phyloP scores from a whole-genome alignment of 1,140 invertebrate species.

The Drosophila oshimai region DNA sequence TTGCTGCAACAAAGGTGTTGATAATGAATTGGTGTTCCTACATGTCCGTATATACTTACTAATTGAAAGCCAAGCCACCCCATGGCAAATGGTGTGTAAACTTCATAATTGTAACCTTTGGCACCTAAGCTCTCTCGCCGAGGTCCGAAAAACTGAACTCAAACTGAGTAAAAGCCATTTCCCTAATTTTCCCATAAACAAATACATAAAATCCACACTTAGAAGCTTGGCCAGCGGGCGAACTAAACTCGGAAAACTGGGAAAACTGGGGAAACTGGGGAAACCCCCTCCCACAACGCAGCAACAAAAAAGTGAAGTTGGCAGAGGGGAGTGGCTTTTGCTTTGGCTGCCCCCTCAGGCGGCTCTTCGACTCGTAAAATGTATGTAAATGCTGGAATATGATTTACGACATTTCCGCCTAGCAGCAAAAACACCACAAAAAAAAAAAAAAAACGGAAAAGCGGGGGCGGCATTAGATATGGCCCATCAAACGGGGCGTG shows the following conservation, averaged over 20 bases:
- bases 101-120: constrained; percentile 81
- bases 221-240: constrained; percentile 43
- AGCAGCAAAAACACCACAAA: constrained; percentile 3
- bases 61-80: constrained; percentile 49
- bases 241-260: constrained; percentile 23
- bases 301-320: constrained; percentile 1
- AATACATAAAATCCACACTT: constrained; percentile 82
- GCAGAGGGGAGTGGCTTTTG: constrained; percentile 21
- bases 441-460: constrained; percentile 1
- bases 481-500: constrained; percentile 46
- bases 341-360: constrained; percentile 11
- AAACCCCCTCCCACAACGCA: background rate
- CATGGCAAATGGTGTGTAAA: constrained; percentile 77
- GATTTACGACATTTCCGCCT: constrained; percentile 75
- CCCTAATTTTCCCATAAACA: constrained; percentile 82
- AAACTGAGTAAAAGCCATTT: constrained; percentile 73
- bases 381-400: constrained; percentile 76
- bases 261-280: too few relatives aligned
- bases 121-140: constrained; percentile 43
- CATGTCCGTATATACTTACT: constrained; percentile 23
- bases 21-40: constrained; percentile 62
- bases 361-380: constrained; percentile 67
- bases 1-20: constrained; percentile 80
- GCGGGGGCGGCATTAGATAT: background rate
- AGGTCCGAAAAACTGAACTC: constrained; percentile 9